These are phyloP conservation scores for Eristalis tenax DNA, from an alignment of 2,888 invertebrate species.

Conservation along the genomic window DNA sequence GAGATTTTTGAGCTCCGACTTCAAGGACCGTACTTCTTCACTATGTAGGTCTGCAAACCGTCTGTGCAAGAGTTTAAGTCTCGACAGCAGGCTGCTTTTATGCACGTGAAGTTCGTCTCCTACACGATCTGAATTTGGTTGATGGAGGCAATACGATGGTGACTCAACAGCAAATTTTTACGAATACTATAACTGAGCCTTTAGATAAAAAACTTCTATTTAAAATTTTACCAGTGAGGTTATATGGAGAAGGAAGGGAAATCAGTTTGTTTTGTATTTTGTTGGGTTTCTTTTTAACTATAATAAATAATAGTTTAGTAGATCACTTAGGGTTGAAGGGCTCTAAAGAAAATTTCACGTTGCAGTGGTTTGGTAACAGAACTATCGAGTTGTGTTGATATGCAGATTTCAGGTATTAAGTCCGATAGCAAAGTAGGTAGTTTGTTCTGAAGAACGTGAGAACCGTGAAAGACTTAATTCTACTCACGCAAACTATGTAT, in stretches of 20 bases:
- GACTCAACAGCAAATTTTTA: too few relatives aligned
- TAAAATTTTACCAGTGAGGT: too few relatives aligned
- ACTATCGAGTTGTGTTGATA: constrained; percentile 16
- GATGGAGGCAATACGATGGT: background rate
- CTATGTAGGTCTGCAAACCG: too few relatives aligned
- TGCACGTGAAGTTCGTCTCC: too few relatives aligned
- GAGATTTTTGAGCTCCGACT: too few relatives aligned
- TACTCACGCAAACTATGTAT: constrained; percentile 29
- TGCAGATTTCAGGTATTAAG: constrained; percentile 53
- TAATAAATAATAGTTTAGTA: constrained; percentile 38
- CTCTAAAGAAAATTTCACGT: constrained; percentile 38
- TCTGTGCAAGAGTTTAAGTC: too few relatives aligned
- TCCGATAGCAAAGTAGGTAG: constrained; percentile 12
- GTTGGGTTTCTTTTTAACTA: constrained; percentile 22
- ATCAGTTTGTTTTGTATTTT: background rate
- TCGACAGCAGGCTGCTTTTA: too few relatives aligned
- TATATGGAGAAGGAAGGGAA: too few relatives aligned
- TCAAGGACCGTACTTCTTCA: too few relatives aligned
- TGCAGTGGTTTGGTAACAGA: constrained; percentile 62
- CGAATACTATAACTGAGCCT: background rate
- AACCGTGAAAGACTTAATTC: constrained; percentile 18
- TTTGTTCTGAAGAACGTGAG: constrained; percentile 46
- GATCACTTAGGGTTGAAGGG: constrained; percentile 22
- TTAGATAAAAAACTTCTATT: too few relatives aligned
- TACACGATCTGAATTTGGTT: background rate